Evolutionary conservation across 2,888 invertebrate species (phyloP), one percentile per base, ranked within the genome.

Genomic region (Ommatoiulus sabulosus): DNA sequence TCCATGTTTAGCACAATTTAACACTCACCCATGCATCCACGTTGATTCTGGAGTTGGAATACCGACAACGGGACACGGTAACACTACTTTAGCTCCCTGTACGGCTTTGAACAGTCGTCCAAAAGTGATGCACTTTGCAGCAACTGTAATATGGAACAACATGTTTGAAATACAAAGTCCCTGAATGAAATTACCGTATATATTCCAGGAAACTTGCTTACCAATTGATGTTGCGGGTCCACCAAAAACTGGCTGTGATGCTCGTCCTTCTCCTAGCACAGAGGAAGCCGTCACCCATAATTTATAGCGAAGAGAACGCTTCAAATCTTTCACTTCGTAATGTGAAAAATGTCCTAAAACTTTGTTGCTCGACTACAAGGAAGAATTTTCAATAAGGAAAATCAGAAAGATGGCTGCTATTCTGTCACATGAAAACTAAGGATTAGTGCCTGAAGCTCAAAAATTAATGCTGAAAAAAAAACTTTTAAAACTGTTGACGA

Each of bases 201-300:
- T 63, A 63, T 63, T 63, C 4, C n/a, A 1, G 20, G 6, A 63
- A 17, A n/a, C 63, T 52, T 87, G 24, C 20, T 84, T 52, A 84
- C 87, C 87, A 85, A 88, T 85, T 17, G 88, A 84, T 44, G 88
- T 15, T 35, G 88, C 87, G 46, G 89, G 85, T 63, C 89, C 89
- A 43, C 84, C 86, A 72, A 87, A 88, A 10, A 89, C 52, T 35
- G 63, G 48, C n/a, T 89, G 84, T 43, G 92, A 92, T 87, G 91
- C 90, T 88, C 91, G 90, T 10, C 93, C 93, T 89, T 92, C 92
- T 0, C 93, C 93, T 89, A 92, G 91, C 46, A 91, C 90, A 0
- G 93, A 93, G 86, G 91, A 92, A 12, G 93, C 92, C 6, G 92
- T 91, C 7, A 93, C 92, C 89, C 92, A 91, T 89, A 93, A 92